Evolutionary conservation across 2,888 invertebrate species (phyloP).

Genomic region (Calliopum simillimum): DNA sequence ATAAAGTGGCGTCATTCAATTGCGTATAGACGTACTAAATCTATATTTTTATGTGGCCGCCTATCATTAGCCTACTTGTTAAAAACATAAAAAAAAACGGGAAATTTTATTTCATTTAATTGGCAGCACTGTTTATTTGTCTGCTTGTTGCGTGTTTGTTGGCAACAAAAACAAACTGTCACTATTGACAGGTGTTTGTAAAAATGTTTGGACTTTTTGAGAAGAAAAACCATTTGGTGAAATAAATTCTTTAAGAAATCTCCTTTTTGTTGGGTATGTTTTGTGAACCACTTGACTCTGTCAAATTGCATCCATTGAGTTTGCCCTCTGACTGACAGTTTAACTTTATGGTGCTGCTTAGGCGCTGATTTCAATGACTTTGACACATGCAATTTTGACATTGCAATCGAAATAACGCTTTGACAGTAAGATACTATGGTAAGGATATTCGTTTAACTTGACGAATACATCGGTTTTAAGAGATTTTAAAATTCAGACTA

Average conservation of each 20-base stretch:
- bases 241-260: neutral
- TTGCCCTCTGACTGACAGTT: constrained; percentile 8
- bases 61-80: constrained; percentile 13
- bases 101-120: neutral
- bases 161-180: constrained; percentile 55
- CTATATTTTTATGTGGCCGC: constrained; percentile 3
- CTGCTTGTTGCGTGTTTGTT: neutral
- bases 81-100: neutral
- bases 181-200: constrained; percentile 59
- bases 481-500: too few species aligned
- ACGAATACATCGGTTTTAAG: too few species aligned
- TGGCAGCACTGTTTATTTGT: constrained; percentile 21
- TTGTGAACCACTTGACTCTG: constrained; percentile 5
- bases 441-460: too few species aligned
- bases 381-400: constrained; percentile 26
- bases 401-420: neutral
- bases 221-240: neutral
- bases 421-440: too few species aligned
- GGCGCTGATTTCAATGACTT: constrained; percentile 3
- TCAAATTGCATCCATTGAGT: neutral
- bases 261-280: too few species aligned
- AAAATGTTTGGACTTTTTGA: constrained; percentile 57
- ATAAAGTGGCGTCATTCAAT: constrained; percentile 7
- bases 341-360: neutral
- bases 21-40: neutral